A percentile compares a stretch with the other conserved stretches of the same genome.
phyloP scores from a whole-genome alignment of 1,140 invertebrate species.

The Phocides pigmalion region DNA sequence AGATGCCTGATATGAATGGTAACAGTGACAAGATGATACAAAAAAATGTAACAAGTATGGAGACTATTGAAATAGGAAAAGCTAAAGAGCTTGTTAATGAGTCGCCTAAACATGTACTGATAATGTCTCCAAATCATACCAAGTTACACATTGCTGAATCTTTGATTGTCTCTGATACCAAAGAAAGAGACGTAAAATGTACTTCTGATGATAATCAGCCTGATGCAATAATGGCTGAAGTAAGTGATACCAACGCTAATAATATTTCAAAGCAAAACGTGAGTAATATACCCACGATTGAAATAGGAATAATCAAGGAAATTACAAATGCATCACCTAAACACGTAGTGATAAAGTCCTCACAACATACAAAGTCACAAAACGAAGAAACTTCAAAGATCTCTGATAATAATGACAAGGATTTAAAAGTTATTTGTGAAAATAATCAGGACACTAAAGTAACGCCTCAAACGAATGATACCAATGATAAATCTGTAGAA shows the following conservation, averaged over 20 bases:
- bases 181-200: conserved; percentile 65
- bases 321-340: conserved; percentile 73
- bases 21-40: conserved; percentile 29
- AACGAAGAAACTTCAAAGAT: conserved; percentile 52
- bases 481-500: conserved; percentile 1
- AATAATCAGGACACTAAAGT: conserved; percentile 35
- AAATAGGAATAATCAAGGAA: conserved; percentile 81
- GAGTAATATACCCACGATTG: conserved; percentile 49
- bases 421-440: conserved; percentile 34
- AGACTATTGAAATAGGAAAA: conserved; percentile 78
- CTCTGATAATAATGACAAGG: conserved; percentile 71
- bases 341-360: conserved; percentile 68
- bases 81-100: conserved; percentile 79
- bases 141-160: conserved; percentile 42
- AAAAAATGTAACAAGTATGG: conserved; percentile 22
- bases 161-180: conserved; percentile 64
- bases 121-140: conserved; percentile 62
- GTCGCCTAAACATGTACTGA: conserved; percentile 69
- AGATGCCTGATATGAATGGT: conserved; percentile 25
- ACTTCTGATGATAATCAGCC: conserved; percentile 40
- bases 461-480: conserved; percentile 27
- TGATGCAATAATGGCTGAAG: neutral
- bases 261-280: conserved; percentile 24
- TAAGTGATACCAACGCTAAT: conserved; percentile 29
- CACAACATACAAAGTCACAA: conserved; percentile 50